Evolutionary conservation across 2,113 vertebrate genomes (phyloP).

Genomic region (Tauraco erythrolophus): DNA sequence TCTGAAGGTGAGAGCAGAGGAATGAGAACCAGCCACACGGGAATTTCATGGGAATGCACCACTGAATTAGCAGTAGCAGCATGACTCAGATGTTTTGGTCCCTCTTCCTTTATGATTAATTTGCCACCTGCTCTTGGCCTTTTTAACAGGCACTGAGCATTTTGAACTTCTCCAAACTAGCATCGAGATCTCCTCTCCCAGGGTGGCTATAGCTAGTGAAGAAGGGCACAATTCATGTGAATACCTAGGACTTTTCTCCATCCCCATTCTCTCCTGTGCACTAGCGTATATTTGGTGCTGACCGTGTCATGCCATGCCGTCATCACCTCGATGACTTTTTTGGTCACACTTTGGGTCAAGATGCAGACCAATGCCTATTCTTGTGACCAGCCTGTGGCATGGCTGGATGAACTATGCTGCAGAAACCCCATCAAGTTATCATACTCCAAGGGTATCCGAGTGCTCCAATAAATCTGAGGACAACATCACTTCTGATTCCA

Average conservation of each 20-base stretch:
- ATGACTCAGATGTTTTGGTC: neutral
- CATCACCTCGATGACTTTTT: neutral
- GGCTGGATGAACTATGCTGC: neutral
- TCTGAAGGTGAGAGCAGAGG: neutral
- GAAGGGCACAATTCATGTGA: neutral
- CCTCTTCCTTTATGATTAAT: neutral
- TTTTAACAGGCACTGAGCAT: neutral
- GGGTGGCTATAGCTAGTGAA: neutral
- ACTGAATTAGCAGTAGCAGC: neutral
- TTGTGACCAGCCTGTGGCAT: neutral
- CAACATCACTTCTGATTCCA: neutral
- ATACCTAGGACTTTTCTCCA: neutral
- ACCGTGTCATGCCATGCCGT: neutral
- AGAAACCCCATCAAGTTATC: neutral
- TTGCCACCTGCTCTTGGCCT: neutral
- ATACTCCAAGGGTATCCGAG: fast-evolving
- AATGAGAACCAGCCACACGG: neutral
- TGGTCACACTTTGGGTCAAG: neutral
- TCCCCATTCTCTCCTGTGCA: neutral
- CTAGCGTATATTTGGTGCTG: neutral
- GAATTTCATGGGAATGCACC: neutral
- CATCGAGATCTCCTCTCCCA: neutral
- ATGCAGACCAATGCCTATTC: neutral
- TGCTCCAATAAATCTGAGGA: fast-evolving
- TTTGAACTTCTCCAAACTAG: neutral